Evolutionary conservation across 2,797 vertebrate species (phyloP).

Genomic region (Dermochelys coriacea): DNA sequence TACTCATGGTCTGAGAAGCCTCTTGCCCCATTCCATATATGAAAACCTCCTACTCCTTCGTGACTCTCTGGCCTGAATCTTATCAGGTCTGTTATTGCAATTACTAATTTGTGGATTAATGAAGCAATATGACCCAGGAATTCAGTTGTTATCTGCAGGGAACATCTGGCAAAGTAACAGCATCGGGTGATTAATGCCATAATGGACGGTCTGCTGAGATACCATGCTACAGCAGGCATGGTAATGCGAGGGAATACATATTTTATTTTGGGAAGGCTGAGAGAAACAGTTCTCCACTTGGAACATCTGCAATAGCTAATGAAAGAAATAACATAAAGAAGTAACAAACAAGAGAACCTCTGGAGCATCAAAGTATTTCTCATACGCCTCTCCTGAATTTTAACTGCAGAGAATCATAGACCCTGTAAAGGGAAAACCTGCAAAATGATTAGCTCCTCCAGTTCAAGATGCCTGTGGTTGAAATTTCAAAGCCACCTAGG

Average conservation of each 20-base stretch:
- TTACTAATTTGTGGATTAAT: conserved; percentile 1
- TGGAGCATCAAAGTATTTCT: background rate
- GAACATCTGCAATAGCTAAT: background rate
- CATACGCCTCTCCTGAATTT: background rate
- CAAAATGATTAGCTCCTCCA: background rate
- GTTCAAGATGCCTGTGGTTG: background rate
- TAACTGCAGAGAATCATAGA: background rate
- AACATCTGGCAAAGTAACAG: background rate
- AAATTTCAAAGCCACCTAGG: background rate
- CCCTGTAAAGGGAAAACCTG: background rate
- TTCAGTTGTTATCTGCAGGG: background rate
- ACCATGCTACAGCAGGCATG: background rate
- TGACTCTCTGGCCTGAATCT: background rate
- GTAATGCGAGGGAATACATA: background rate
- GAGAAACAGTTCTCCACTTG: background rate
- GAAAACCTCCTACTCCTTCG: background rate
- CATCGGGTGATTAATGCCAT: background rate
- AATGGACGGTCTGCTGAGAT: background rate
- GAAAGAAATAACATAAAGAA: background rate
- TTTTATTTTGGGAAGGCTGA: background rate
- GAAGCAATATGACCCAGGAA: background rate
- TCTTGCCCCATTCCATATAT: background rate
- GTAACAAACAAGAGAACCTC: background rate
- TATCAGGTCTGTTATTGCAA: background rate
- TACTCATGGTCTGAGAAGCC: background rate